Percentiles rank a stretch among this genome's conserved stretches.
These are phyloP conservation scores for Pemphredon lugubris DNA, from an alignment of 2,888 invertebrate species.

Conservation along the genomic window DNA sequence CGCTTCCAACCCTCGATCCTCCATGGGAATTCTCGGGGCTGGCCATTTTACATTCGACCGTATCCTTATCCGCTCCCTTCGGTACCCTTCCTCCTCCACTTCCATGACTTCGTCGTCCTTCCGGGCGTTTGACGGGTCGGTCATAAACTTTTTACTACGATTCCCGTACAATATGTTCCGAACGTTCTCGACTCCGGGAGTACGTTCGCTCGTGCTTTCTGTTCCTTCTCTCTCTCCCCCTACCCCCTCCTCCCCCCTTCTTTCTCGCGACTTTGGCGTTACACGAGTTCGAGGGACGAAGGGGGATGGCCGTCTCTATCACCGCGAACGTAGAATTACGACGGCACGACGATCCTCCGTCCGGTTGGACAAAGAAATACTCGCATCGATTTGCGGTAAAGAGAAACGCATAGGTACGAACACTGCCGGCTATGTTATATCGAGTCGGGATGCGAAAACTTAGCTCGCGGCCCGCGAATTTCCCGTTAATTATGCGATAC, in stretches of 20 bases:
- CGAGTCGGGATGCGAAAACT: too few relatives aligned
- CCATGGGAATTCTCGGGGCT: constrained; percentile 25
- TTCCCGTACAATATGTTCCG: constrained; percentile 44
- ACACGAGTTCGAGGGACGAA: too few relatives aligned
- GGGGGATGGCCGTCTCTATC: not conserved
- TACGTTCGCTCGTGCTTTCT: constrained; percentile 5
- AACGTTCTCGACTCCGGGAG: constrained; percentile 19
- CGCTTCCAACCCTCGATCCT: constrained; percentile 5
- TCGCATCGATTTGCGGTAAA: not conserved
- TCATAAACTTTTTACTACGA: constrained; percentile 57
- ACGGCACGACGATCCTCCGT: too few relatives aligned
- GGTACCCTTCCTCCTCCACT: not conserved
- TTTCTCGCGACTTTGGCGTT: not conserved
- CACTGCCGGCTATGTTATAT: too few relatives aligned
- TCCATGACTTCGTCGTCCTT: constrained; percentile 2
- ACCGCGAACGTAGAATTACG: not conserved
- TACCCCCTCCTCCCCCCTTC: not conserved
- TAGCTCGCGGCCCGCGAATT: too few relatives aligned
- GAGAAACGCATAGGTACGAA: too few relatives aligned
- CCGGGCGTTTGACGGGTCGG: constrained; percentile 27
- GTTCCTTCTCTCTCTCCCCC: not conserved
- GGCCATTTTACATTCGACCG: constrained; percentile 43
- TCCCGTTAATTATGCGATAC: too few relatives aligned
- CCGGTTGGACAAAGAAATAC: too few relatives aligned
- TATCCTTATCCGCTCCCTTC: not conserved